These are phyloP conservation scores for Arizona elegans DNA, from an alignment of 2,113 vertebrate species.

Conservation along the genomic window DNA sequence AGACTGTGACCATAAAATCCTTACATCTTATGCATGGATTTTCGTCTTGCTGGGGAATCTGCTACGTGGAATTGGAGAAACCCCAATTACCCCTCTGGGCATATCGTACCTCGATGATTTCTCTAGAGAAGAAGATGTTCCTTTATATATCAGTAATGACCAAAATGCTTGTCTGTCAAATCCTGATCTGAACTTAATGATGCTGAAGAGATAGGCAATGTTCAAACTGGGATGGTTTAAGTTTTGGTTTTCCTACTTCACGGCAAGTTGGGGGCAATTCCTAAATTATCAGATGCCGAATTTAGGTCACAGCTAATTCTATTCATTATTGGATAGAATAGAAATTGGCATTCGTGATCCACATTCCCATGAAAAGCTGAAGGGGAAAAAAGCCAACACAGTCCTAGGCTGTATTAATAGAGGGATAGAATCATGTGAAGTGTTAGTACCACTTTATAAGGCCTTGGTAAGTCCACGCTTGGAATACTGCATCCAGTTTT, in stretches of 20 bases:
- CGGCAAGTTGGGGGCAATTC: neutral
- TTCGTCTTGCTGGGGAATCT: constrained; percentile 86
- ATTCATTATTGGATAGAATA: neutral
- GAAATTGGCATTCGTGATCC: neutral
- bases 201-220: neutral
- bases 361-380: neutral
- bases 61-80: constrained; percentile 89
- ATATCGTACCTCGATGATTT: constrained; percentile 93
- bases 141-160: constrained; percentile 84
- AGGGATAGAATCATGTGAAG: neutral
- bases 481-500: neutral
- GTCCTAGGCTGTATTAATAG: neutral
- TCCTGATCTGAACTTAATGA: neutral
- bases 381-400: neutral
- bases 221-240: neutral
- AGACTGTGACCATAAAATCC: constrained; percentile 75
- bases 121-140: constrained; percentile 80
- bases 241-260: neutral
- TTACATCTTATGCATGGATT: constrained; percentile 81
- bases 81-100: constrained; percentile 83
- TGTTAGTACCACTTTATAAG: neutral
- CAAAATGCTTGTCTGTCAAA: neutral
- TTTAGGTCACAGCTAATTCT: neutral
- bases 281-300: neutral
- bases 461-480: neutral